These are phyloP conservation scores for Caenorhabditis japonica DNA, from an alignment of 2,888 invertebrate species.

Conservation along the genomic window DNA sequence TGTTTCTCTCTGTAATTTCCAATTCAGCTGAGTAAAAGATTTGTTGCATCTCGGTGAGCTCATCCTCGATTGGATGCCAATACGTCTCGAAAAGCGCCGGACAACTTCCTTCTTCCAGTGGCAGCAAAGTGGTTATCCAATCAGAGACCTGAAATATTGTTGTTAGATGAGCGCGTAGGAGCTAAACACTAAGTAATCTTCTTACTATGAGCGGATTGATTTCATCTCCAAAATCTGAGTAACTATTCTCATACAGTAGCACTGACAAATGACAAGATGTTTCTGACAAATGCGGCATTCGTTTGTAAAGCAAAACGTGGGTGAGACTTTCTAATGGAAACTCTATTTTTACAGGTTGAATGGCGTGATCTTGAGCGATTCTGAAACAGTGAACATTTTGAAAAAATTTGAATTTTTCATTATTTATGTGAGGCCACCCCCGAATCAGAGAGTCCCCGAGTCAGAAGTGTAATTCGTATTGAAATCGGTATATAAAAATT, in stretches of 20 bases:
- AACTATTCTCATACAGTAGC: constrained; percentile 52
- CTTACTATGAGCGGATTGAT: constrained; percentile 46
- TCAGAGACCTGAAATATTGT: constrained; percentile 43
- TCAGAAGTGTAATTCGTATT: too few relatives aligned
- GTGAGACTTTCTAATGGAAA: constrained; percentile 37
- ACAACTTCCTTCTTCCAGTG: constrained; percentile 43
- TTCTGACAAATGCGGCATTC: constrained; percentile 37
- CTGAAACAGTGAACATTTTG: constrained; percentile 22
- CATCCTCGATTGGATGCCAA: constrained; percentile 54
- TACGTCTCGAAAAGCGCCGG: constrained; percentile 38
- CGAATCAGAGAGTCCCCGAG: too few relatives aligned
- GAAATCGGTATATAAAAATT: too few relatives aligned
- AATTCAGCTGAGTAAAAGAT: constrained; percentile 53
- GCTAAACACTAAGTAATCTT: too few relatives aligned
- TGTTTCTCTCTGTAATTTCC: constrained; percentile 48
- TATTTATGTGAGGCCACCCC: too few relatives aligned
- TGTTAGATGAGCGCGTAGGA: too few relatives aligned
- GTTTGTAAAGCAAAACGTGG: constrained; percentile 33
- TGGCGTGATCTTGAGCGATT: constrained; percentile 21
- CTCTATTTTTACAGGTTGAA: constrained; percentile 40
- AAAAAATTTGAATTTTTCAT: too few relatives aligned
- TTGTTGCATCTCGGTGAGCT: constrained; percentile 60
- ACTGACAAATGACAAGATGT: constrained; percentile 40
- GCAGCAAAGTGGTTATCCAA: constrained; percentile 41
- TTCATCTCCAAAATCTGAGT: constrained; percentile 46